Evolutionary conservation across 1,140 invertebrate species (phyloP), one percentile per base, ranked within the genome.

Genomic region (Dendroctonus valens): DNA sequence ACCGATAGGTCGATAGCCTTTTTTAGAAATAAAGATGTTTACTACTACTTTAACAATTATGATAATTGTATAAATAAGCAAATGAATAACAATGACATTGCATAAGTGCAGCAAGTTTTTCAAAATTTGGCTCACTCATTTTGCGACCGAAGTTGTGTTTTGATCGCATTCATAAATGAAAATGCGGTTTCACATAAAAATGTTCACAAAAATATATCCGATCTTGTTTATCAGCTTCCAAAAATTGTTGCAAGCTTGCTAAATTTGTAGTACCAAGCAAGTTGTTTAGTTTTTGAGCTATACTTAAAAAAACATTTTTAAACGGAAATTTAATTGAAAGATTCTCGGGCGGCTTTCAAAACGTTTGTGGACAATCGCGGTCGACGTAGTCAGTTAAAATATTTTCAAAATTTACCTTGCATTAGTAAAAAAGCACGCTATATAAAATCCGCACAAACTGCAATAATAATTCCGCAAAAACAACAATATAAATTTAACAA

Each of bases 71-170:
- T 44, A 44, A 44, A 44, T 44, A 44, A 44, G 42, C 42, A 44
- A 44, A 44, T 44, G 42, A 44, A 44, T 44, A 44, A 44, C 7
- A 44, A 44, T 44, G 42, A 44, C 42, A 44, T 44, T 44, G 42
- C 42, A 44, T 44, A 44, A 44, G 42, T 44, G 42, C 42, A 44
- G 42, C 42, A 44, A 44, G 42, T 44, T 44, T 44, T 44, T 44
- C 42, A 44, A 44, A 44, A 44, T 44, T 44, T 44, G 42, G 42
- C 42, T 44, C 7, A 44, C n/a, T 7, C n/a, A n/a, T 7, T 7
- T 44, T 44, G 42, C 42, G 42, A 44, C n/a, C 42, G 42, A 44
- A 7, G 42, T 44, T 44, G 7, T 44, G 42, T 44, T 44, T 44
- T 44, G 7, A 44, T 44, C 42, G 42, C 42, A 7, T 44, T 44